Percentiles rank a stretch among this genome's conserved stretches.
Evolutionary conservation across 2,888 invertebrate genomes (phyloP).

Genomic region (Nomada hirtipes): DNA sequence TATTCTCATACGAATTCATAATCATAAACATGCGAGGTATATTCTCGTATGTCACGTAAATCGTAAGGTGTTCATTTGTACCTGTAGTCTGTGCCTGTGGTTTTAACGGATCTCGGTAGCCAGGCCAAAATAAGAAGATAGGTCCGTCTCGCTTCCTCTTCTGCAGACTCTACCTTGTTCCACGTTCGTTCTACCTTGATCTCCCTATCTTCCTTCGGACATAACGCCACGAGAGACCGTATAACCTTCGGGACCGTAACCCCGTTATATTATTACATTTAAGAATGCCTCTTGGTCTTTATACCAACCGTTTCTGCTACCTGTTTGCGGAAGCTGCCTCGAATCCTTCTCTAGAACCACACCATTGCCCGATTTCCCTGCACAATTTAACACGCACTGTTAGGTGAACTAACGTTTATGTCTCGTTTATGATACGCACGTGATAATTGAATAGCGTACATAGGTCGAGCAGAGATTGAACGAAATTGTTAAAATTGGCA

Average conservation of each 20-base stretch:
- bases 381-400: constrained; percentile 38
- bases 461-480: no score
- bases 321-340: constrained; percentile 57
- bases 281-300: constrained; percentile 70
- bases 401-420: not conserved
- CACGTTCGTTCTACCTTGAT: constrained; percentile 9
- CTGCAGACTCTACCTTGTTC: not conserved
- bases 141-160: constrained; percentile 34
- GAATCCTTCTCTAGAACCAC: constrained; percentile 27
- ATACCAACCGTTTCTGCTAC: constrained; percentile 52
- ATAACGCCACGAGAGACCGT: constrained; percentile 51
- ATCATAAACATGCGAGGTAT: not conserved
- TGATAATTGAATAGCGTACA: no score
- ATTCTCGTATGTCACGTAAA: not conserved
- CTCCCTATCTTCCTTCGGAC: constrained; percentile 37
- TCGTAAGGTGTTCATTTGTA: constrained; percentile 9
- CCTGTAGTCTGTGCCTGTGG: constrained; percentile 29
- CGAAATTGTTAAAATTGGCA: no score
- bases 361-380: constrained; percentile 13
- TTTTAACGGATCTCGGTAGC: constrained; percentile 50
- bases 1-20: not conserved
- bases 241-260: constrained; percentile 73
- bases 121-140: constrained; percentile 53
- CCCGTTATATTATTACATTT: constrained; percentile 78
- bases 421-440: not conserved